phyloP scores from a whole-genome alignment of 2,797 vertebrate species.

The Smutsia temminckii region DNA sequence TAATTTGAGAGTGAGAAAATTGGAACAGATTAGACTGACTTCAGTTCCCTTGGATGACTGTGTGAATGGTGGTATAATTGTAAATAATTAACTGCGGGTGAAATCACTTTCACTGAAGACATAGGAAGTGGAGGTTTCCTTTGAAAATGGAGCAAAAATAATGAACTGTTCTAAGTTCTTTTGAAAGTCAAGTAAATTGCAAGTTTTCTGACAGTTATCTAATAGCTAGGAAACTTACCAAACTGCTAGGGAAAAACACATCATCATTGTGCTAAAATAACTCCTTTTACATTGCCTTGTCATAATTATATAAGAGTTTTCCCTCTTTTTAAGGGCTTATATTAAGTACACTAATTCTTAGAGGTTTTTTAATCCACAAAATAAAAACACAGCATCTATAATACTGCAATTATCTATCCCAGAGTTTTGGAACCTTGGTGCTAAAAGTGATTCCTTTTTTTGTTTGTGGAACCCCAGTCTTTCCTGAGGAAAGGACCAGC shows the following conservation, averaged over 20 bases:
- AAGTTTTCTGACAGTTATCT: conserved; percentile 43
- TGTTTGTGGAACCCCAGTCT: not conserved
- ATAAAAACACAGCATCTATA: not conserved
- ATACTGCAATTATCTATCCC: not conserved
- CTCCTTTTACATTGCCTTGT: not conserved
- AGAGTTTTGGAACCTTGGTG: not conserved
- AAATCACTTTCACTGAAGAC: not conserved
- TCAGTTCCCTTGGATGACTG: too few species aligned
- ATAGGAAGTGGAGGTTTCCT: conserved; percentile 26
- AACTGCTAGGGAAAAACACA: conserved; percentile 37
- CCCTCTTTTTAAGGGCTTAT: not conserved
- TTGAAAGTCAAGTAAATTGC: conserved; percentile 29
- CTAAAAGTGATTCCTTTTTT: not conserved
- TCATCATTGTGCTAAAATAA: conserved; percentile 26
- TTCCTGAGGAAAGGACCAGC: not conserved
- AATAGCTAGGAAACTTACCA: conserved; percentile 29
- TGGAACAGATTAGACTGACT: not conserved
- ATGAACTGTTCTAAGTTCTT: conserved; percentile 45
- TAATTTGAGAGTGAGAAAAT: not conserved
- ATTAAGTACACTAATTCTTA: conserved; percentile 22
- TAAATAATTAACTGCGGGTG: not conserved
- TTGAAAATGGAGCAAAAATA: conserved; percentile 34
- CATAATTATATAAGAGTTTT: conserved; percentile 33
- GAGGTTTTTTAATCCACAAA: not conserved
- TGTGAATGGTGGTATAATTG: not conserved